Evolutionary conservation across 1,140 invertebrate genomes (phyloP), one percentile per base, ranked within the genome.

Genomic region (Hyles euphorbiae): DNA sequence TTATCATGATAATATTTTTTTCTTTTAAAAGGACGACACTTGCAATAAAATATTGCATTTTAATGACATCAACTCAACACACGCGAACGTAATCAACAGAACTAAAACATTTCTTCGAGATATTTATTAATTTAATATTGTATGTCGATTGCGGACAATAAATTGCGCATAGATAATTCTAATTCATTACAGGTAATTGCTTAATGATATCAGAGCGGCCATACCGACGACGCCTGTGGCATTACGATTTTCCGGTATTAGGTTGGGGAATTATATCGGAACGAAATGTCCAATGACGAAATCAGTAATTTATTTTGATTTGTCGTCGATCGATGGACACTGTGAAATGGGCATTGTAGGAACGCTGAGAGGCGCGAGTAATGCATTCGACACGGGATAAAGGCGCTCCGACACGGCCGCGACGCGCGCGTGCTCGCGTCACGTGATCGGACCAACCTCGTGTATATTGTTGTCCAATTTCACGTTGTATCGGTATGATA

Each of bases 261-360:
- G 73, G 56, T 51, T 44, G 61, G 66, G 56, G 78, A 82, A 87
- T 87, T 76, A 81, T 79, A 84, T 84, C 79, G 78, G 82, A 85
- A 83, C 81, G 80, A 85, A 40, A 81, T 83, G 74, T 78, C 67
- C 74, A 74, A 78, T 80, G 73, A 75, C 72, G 70, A 76, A 82
- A 87, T 84, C 72, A 73, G 74, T 81, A 78, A 86, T 80, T 81
- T 83, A 77, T 78, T 78, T 77, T 74, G 77, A 83, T 84, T 82
- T 76, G 73, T 75, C 78, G 73, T 77, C 71, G 67, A 70, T 61
- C 60, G 61, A 64, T 61, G 67, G 66, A 70, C 74, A 70, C 77
- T 78, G 72, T 78, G 76, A 80, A 77, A 80, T 79, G 66, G 67
- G 64, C 56, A 82, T 83, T 83, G 78, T 85, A 62, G 56, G 66